These are phyloP conservation scores for Melipona bicolor DNA, from an alignment of 2,888 invertebrate species.

Conservation along the genomic window DNA sequence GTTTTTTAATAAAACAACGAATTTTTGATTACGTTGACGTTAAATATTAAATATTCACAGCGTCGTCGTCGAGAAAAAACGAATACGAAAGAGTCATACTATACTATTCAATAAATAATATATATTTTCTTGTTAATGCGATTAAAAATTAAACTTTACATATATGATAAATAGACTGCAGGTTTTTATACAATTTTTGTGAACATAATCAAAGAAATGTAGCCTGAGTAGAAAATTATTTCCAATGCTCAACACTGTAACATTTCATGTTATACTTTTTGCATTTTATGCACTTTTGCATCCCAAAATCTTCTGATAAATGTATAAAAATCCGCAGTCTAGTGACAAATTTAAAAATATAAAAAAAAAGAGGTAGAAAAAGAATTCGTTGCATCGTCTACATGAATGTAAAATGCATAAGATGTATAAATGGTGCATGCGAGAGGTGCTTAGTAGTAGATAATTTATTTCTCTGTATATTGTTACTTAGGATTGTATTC, in stretches of 20 bases:
- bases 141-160: constrained; percentile 18
- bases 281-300: no score
- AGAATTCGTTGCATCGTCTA: constrained; percentile 23
- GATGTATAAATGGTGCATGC: constrained; percentile 65
- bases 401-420: constrained; percentile 17
- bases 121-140: constrained; percentile 29
- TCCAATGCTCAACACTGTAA: no score
- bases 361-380: neutral
- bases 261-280: no score
- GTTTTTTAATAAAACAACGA: neutral
- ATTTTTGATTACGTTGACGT: no score
- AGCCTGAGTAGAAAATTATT: neutral
- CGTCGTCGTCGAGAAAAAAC: constrained; percentile 1
- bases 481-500: constrained; percentile 55
- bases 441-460: constrained; percentile 66
- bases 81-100: constrained; percentile 4
- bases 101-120: constrained; percentile 3
- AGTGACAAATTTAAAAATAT: neutral
- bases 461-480: constrained; percentile 76
- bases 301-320: no score
- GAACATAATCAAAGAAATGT: no score
- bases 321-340: no score
- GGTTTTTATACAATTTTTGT: no score
- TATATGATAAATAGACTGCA: neutral
- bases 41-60: neutral